Conservation (phyloP, 2,888 invertebrate genomes). For the Eupithecia dodoneata region DNA sequence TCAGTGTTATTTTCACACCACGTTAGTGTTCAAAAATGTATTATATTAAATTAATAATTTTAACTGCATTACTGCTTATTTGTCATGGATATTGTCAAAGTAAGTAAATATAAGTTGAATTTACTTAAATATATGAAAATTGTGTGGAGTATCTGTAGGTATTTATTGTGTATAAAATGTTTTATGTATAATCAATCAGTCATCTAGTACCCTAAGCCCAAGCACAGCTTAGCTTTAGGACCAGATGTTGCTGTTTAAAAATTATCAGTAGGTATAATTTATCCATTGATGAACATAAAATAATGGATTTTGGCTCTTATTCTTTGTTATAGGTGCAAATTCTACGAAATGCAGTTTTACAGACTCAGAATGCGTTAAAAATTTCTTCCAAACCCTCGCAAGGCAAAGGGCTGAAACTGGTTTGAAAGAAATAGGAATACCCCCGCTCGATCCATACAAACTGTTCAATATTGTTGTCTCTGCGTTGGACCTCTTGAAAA, state of each 20-base stretch:
- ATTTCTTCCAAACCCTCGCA: conserved; percentile 25
- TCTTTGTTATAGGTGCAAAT: conserved; percentile 7
- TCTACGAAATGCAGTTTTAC: conserved; percentile 25
- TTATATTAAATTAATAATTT: not conserved
- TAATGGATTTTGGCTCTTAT: not conserved
- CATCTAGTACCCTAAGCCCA: not conserved
- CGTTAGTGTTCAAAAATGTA: not conserved
- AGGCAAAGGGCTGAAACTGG: conserved; percentile 4
- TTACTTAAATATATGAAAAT: not conserved
- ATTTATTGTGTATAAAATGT: not conserved
- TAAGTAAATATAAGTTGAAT: not conserved
- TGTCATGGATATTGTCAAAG: not conserved
- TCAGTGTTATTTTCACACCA: conserved; percentile 1
- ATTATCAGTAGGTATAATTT: not conserved
- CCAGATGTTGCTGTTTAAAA: not conserved
- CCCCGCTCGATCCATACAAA: conserved; percentile 31
- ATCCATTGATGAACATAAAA: not conserved
- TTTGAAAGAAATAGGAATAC: conserved; percentile 23
- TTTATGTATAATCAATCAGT: not conserved
- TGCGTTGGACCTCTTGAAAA: conserved; percentile 21
- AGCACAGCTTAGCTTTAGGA: no score
- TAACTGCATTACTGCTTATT: not conserved
- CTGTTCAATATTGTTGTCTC: conserved; percentile 16
- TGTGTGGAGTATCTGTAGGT: not conserved
- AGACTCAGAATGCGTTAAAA: conserved; percentile 31